A percentile compares a stretch with the other conserved stretches of the same genome.
These are phyloP conservation scores for Alces alces DNA, from an alignment of 2,113 vertebrate species.

Conservation along the genomic window DNA sequence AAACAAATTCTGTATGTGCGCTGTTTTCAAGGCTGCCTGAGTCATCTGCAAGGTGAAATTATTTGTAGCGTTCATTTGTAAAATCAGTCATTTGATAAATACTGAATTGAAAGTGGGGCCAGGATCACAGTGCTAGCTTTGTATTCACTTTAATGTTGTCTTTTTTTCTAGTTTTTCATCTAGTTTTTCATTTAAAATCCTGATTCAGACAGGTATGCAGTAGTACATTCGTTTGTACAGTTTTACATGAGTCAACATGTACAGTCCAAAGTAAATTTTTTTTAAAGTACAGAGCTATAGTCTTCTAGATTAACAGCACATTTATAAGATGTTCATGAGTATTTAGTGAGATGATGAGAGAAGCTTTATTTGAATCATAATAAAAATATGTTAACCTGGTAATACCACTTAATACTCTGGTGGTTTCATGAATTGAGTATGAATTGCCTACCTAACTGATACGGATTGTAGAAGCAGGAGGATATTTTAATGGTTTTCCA, in stretches of 20 bases:
- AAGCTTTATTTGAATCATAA: conserved; percentile 51
- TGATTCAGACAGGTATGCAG: neutral
- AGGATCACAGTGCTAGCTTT: neutral
- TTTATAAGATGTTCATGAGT: conserved; percentile 15
- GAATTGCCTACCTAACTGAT: neutral
- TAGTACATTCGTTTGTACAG: neutral
- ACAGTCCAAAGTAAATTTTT: conserved; percentile 5
- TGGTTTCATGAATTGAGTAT: neutral
- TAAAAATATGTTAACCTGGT: neutral
- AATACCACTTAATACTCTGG: neutral
- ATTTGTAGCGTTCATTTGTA: conserved; percentile 38
- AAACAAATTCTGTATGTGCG: neutral
- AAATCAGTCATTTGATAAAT: conserved; percentile 14
- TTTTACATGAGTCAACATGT: conserved; percentile 23
- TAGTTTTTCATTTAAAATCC: conserved; percentile 34
- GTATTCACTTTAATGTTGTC: neutral
- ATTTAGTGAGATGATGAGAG: neutral
- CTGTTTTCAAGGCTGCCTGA: conserved; percentile 24
- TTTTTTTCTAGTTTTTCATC: neutral
- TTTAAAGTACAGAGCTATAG: neutral
- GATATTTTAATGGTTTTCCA: neutral
- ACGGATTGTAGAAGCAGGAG: neutral
- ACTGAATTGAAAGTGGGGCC: conserved; percentile 14
- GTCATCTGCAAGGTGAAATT: conserved; percentile 29
- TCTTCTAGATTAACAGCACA: conserved; percentile 14